A percentile compares a stretch with the other conserved stretches of the same genome.
Conservation (phyloP, 2,797 vertebrate genomes). For the Channallabes apus region DNA sequence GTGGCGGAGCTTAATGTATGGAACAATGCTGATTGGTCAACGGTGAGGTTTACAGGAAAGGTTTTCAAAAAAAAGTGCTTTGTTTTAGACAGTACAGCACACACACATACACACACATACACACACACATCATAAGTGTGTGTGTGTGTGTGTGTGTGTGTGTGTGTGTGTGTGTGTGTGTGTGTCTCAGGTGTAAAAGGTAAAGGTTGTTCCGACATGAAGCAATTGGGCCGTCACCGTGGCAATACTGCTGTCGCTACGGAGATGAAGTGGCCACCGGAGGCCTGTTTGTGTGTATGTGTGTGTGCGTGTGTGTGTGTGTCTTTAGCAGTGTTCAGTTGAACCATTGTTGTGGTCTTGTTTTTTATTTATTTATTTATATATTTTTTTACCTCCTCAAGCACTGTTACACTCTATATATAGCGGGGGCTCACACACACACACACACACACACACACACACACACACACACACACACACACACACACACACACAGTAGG, state of each 20-base stretch:
- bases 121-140: background rate
- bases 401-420: conserved; percentile 2
- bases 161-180: conserved; percentile 24
- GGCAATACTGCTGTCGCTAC: conserved; percentile 35
- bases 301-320: background rate
- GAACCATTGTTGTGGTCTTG: background rate
- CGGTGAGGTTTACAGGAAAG: background rate
- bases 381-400: background rate
- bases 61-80: background rate
- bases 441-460: conserved; percentile 13
- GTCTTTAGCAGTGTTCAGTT: conserved; percentile 13
- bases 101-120: background rate
- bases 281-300: conserved; percentile 6
- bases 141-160: background rate
- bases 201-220: conserved; percentile 33
- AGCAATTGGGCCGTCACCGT: conserved; percentile 32
- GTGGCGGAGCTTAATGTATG: background rate
- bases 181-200: conserved; percentile 10
- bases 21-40: background rate
- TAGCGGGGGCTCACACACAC: background rate
- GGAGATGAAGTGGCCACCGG: conserved; percentile 33
- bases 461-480: conserved; percentile 5
- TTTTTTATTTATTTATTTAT: no score
- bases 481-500: background rate
- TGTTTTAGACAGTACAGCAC: background rate